Evolutionary conservation across 2,888 invertebrate genomes (phyloP).

Genomic region (Polyploca ridens): DNA sequence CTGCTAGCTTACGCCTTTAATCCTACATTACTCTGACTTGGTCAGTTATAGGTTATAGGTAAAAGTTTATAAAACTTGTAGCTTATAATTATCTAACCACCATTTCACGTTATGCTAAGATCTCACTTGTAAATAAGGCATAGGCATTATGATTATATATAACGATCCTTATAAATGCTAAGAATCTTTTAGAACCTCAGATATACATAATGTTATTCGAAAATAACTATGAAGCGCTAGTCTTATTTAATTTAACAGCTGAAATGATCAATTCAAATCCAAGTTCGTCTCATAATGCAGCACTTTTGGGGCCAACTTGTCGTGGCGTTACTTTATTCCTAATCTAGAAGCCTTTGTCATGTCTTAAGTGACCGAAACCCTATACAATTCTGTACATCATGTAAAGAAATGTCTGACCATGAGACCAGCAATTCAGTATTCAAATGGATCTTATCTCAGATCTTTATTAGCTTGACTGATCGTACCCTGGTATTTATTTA

Average conservation of each 20-base stretch:
- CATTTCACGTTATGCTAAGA: conserved; percentile 56
- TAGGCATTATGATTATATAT: conserved; percentile 36
- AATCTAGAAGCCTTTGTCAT: background rate
- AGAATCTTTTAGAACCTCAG: background rate
- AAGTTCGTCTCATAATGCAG: background rate
- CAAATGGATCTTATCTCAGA: background rate
- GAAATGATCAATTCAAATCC: background rate
- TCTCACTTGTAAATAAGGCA: conserved; percentile 76
- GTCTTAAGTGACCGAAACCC: background rate
- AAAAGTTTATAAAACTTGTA: conserved; percentile 73
- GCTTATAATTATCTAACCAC: conserved; percentile 52
- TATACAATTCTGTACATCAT: background rate
- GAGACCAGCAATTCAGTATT: background rate
- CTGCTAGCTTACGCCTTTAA: conserved; percentile 67
- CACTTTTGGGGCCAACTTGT: background rate
- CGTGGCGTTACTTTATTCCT: background rate
- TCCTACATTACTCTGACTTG: conserved; percentile 56
- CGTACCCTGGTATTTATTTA: background rate
- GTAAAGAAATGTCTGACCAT: conserved; percentile 1
- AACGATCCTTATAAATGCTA: background rate
- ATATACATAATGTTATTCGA: background rate
- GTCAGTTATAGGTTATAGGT: conserved; percentile 55
- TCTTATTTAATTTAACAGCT: background rate
- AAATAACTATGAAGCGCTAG: background rate
- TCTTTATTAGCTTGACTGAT: background rate